Percentiles rank a stretch among this genome's conserved stretches.
phyloP scores from a whole-genome alignment of 1,140 invertebrate genomes.

The Ceratina australensis region DNA sequence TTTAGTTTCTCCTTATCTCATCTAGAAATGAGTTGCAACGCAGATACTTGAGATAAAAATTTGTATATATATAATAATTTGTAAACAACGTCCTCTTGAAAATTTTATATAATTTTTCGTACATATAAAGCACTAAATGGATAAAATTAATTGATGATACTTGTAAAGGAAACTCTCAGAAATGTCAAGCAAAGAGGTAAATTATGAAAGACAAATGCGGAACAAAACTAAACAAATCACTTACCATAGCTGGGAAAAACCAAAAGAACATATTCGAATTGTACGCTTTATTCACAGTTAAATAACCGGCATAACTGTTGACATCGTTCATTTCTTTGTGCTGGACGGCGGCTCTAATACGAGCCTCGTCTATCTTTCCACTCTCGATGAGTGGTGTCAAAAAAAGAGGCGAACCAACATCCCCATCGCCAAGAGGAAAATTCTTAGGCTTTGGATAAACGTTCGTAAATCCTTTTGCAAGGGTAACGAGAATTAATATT shows the following conservation, averaged over 20 bases:
- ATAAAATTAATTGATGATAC: no score
- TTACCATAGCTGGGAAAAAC: conserved; percentile 88
- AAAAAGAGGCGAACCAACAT: conserved; percentile 83
- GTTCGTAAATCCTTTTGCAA: conserved; percentile 63
- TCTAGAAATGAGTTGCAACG: no score
- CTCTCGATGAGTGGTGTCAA: conserved; percentile 84
- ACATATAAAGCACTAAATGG: no score
- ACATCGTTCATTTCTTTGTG: conserved; percentile 72
- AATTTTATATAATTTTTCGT: no score
- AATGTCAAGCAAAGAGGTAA: no score
- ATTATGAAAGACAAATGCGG: no score
- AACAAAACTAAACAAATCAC: conserved; percentile 12
- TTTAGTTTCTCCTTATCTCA: no score
- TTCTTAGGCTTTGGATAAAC: conserved; percentile 72
- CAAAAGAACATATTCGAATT: conserved; percentile 94
- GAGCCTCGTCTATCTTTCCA: conserved; percentile 80
- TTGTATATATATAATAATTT: no score
- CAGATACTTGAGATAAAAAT: no score
- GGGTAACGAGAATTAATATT: conserved; percentile 1
- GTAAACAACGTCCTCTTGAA: no score
- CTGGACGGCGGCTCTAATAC: conserved; percentile 74
- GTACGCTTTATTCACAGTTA: conserved; percentile 87
- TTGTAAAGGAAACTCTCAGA: no score
- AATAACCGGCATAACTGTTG: conserved; percentile 83
- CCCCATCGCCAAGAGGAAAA: conserved; percentile 67